Conservation (phyloP, 2,888 invertebrate genomes). For the Prenolepis imparis region DNA sequence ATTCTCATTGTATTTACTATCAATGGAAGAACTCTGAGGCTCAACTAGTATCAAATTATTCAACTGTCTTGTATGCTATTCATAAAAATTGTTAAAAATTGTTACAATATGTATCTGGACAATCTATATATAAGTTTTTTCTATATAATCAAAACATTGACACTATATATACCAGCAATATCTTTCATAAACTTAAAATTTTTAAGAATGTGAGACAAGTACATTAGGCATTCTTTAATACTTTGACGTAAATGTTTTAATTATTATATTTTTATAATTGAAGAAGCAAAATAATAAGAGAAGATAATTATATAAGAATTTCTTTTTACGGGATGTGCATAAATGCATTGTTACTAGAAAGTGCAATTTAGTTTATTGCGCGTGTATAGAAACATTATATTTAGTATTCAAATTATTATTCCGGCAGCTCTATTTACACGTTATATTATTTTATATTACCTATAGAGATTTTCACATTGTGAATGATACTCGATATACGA, state of each 20-base stretch:
- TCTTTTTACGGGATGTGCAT: neutral
- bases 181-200: conserved; percentile 40
- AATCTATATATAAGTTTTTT: conserved; percentile 25
- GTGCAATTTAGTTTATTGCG: conserved; percentile 22
- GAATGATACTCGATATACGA: conserved; percentile 17
- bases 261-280: conserved; percentile 33
- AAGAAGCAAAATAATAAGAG: neutral
- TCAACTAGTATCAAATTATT: conserved; percentile 48
- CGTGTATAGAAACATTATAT: neutral
- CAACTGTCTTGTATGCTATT: conserved; percentile 26
- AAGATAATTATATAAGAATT: neutral
- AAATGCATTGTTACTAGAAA: conserved; percentile 28
- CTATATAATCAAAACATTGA: conserved; percentile 41
- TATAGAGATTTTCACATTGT: neutral
- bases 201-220: conserved; percentile 18
- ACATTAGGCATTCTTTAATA: conserved; percentile 17
- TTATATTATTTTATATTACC: conserved; percentile 2
- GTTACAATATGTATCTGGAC: conserved; percentile 26
- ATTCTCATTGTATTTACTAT: conserved; percentile 34
- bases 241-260: conserved; percentile 22
- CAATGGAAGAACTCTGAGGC: conserved; percentile 16
- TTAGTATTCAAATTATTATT: conserved; percentile 20
- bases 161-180: conserved; percentile 33
- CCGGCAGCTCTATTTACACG: conserved; percentile 8
- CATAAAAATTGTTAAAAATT: conserved; percentile 27